Percentiles rank a stretch among this genome's conserved stretches.
Conservation (phyloP, 2,888 invertebrate species). For the Erebia palarica region DNA sequence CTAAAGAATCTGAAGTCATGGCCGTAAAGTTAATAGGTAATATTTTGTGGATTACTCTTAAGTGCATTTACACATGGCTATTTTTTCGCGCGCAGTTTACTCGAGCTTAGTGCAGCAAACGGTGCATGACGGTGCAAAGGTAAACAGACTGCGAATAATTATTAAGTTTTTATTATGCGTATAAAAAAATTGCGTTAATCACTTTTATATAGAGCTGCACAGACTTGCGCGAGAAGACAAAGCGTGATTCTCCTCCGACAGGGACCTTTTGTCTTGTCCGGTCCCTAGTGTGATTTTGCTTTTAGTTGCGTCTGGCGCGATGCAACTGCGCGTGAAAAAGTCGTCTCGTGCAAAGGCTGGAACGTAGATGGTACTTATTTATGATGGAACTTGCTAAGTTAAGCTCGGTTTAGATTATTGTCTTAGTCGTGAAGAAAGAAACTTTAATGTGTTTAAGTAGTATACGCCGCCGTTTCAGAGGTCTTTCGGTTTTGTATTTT, state of each 20-base stretch:
- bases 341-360: not conserved
- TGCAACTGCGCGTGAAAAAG: constrained; percentile 26
- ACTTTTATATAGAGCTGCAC: too few species aligned
- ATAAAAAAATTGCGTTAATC: too few species aligned
- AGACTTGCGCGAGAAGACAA: too few species aligned
- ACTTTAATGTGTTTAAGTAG: constrained; percentile 13
- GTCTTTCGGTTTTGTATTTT: constrained; percentile 2
- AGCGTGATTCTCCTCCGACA: too few species aligned
- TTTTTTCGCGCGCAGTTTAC: not conserved
- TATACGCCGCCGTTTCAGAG: constrained; percentile 4
- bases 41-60: constrained; percentile 23
- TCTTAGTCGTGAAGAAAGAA: constrained; percentile 12
- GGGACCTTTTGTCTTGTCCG: too few species aligned
- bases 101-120: too few species aligned
- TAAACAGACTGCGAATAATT: too few species aligned
- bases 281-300: not conserved
- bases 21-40: constrained; percentile 35
- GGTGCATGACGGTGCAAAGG: not conserved
- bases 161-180: too few species aligned
- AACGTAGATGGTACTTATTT: constrained; percentile 44
- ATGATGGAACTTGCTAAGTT: constrained; percentile 41
- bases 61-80: not conserved
- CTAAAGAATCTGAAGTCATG: constrained; percentile 52
- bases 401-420: constrained; percentile 34
- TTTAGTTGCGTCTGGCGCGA: constrained; percentile 26